phyloP scores from a whole-genome alignment of 2,888 invertebrate species.

The Tetropium fuscum region DNA sequence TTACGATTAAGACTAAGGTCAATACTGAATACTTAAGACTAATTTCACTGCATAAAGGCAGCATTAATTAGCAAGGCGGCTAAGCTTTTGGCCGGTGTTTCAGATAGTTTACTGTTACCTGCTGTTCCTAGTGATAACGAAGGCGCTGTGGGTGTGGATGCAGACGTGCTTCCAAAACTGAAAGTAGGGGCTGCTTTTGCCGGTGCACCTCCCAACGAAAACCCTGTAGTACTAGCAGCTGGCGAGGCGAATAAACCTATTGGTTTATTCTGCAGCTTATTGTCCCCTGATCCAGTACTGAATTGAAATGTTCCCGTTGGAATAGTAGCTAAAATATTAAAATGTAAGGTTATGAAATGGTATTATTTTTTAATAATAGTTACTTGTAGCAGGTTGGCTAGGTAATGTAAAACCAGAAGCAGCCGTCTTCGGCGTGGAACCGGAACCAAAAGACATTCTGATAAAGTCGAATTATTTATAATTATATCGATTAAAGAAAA shows the following conservation, averaged over 20 bases:
- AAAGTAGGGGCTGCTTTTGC: slow-evolving; percentile 38
- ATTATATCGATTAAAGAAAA: too few relatives aligned
- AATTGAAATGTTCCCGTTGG: slow-evolving; percentile 35
- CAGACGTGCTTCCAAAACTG: slow-evolving; percentile 59
- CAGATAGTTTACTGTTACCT: too few relatives aligned
- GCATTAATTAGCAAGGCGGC: too few relatives aligned
- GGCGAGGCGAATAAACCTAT: slow-evolving; percentile 26
- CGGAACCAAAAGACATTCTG: slow-evolving; percentile 57
- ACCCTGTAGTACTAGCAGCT: slow-evolving; percentile 3
- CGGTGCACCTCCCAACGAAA: slow-evolving; percentile 30
- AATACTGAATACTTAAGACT: neutral
- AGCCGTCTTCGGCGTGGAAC: slow-evolving; percentile 51
- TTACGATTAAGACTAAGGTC: neutral
- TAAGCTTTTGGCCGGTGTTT: too few relatives aligned
- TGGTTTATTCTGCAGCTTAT: slow-evolving; percentile 36
- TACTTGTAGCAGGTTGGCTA: slow-evolving; percentile 54
- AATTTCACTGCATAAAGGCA: too few relatives aligned
- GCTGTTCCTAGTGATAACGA: slow-evolving; percentile 20
- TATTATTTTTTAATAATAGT: neutral
- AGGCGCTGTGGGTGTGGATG: slow-evolving; percentile 64
- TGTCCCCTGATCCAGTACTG: slow-evolving; percentile 46
- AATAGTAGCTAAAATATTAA: slow-evolving; percentile 29
- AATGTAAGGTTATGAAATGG: slow-evolving; percentile 7
- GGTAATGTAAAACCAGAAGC: slow-evolving; percentile 61
- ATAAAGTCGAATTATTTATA: too few relatives aligned